Conservation (phyloP, 2,113 vertebrate genomes). For the Peromyscus maniculatus region DNA sequence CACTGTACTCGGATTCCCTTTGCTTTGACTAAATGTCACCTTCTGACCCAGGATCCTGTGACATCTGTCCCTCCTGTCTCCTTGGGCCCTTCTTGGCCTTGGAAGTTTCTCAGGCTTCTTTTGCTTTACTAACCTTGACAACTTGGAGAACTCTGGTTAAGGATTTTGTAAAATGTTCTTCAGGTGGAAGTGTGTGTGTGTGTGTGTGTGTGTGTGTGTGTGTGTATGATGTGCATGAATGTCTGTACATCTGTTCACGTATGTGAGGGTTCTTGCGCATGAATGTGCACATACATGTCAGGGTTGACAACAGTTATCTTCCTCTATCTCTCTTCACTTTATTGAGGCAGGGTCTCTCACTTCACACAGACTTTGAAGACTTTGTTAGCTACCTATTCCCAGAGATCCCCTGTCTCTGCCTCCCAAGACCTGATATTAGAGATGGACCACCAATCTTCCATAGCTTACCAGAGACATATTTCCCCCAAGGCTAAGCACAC, state of each 20-base stretch:
- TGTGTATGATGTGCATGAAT: background rate
- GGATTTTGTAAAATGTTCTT: background rate
- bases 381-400: background rate
- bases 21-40: background rate
- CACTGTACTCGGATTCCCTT: background rate
- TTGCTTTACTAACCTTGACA: background rate
- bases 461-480: background rate
- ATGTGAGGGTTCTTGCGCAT: no score
- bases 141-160: background rate
- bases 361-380: background rate
- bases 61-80: background rate
- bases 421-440: background rate
- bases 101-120: background rate
- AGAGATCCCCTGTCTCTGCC: background rate
- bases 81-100: background rate
- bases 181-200: background rate
- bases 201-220: background rate
- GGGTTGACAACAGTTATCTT: background rate
- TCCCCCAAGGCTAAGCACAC: background rate
- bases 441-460: no score
- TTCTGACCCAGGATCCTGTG: background rate
- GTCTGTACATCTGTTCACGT: background rate
- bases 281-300: background rate
- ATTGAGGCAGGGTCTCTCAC: no score
- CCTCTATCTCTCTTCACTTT: background rate